Base-by-base conservation (phyloP, 2,888 invertebrate genomes). In the Fragum sueziense region DNA sequence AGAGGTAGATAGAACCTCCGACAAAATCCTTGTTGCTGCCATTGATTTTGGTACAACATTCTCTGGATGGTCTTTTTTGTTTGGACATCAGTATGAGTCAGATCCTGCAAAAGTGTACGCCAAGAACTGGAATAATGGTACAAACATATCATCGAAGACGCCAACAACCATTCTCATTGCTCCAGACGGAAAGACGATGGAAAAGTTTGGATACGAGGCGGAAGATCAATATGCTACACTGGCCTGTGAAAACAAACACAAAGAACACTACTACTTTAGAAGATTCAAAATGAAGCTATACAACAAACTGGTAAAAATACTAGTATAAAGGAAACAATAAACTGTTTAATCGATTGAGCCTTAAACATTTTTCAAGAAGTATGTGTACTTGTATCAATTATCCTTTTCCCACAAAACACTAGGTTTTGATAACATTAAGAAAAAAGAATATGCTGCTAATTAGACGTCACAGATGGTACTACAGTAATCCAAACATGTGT, bases 231-330 rank as follows among this genome's bases (percentile, higher is more conserved):
- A 75, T 59, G 37, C 34, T 2, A 33, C 25, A 0, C 27, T 75
- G 11, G 51, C 52, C 3, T 34, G 61, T 27, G 33, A 27, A 2
- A 33, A 54, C 20, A 27, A 54, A 22, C 52, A 75, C 22, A 20
- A 27, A 22, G 9, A 70, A 0, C 70, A 70, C 29, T 75, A 52
- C 33, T 61, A 61, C n/a, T 70, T 70, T 47, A 59, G 70, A 25
- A 27, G 59, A 33, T 75, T 75, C 25, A 75, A 75, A 59, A 75
- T 75, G 70, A 27, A 29, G 6, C 62, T 75, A 14, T 57, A 69
- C 33, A 59, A 74, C 27, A 57, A n/a, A 57, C n/a, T 57, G 27
- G 57, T 57, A 57, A 57, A 27, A 25, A 27, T 52, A n/a, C n/a
- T 7, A 22, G 20, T 20, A 52, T 11, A 52, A 11, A 41, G 41